Percentiles rank a stretch among this genome's conserved stretches.
These are phyloP conservation scores for Noctua pronuba DNA, from an alignment of 2,888 invertebrate genomes.

Conservation along the genomic window DNA sequence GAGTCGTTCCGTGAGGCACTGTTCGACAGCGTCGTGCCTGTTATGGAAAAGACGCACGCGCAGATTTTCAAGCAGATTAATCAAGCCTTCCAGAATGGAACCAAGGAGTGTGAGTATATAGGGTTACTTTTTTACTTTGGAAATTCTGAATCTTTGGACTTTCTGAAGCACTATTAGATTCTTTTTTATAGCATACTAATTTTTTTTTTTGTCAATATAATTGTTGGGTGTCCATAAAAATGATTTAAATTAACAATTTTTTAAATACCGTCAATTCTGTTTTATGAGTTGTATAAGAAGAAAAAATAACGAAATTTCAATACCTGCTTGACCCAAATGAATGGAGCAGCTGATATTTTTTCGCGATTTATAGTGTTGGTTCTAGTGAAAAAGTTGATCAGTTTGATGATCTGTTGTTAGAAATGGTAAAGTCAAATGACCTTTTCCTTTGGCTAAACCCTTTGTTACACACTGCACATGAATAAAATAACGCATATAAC, in stretches of 20 bases:
- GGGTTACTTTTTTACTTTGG: not conserved
- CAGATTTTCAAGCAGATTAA: constrained; percentile 97
- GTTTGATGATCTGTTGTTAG: not conserved
- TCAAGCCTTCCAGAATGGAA: constrained; percentile 96
- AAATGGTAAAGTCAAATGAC: too few species aligned
- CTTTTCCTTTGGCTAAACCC: too few species aligned
- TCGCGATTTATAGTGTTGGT: not conserved
- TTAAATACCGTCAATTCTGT: not conserved
- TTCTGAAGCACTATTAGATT: not conserved
- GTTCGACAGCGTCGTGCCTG: constrained; percentile 94
- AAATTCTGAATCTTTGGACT: not conserved
- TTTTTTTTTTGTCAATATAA: not conserved
- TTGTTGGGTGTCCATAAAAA: not conserved
- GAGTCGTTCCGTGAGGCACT: constrained; percentile 95
- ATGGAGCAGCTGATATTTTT: not conserved
- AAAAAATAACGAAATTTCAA: not conserved
- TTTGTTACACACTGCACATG: not conserved
- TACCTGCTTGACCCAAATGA: not conserved
- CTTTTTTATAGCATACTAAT: not conserved
- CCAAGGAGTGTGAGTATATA: constrained; percentile 94
- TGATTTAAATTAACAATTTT: not conserved
- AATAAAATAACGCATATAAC: too few species aligned
- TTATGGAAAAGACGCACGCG: constrained; percentile 96
- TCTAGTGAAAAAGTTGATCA: not conserved
- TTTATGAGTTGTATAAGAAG: not conserved